Evolutionary conservation across 1,140 invertebrate species (phyloP).

Genomic region (Drosophila kohkoa): DNA sequence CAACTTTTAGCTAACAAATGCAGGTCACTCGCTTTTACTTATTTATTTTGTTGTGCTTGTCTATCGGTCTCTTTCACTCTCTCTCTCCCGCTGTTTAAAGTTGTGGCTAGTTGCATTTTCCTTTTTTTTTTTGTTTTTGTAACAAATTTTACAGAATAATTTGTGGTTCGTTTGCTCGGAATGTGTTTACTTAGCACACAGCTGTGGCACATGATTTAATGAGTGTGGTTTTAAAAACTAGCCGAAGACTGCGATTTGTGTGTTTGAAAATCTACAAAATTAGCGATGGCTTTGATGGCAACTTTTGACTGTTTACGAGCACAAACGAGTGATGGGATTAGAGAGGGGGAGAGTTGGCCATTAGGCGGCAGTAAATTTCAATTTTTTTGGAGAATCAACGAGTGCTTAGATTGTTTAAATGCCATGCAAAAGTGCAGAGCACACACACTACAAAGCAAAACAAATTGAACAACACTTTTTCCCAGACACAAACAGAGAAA

Average conservation of each 20-base stretch:
- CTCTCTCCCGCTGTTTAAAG: conserved; percentile 15
- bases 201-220: conserved; percentile 41
- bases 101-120: conserved; percentile 33
- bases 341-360: not conserved
- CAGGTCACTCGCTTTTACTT: conserved; percentile 62
- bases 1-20: conserved; percentile 72
- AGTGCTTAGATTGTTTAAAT: conserved; percentile 59
- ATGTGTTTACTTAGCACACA: conserved; percentile 28
- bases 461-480: conserved; percentile 68
- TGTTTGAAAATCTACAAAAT: conserved; percentile 7
- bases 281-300: conserved; percentile 15
- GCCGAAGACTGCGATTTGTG: conserved; percentile 21
- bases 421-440: conserved; percentile 44
- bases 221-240: conserved; percentile 35
- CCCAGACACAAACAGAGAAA: conserved; percentile 19
- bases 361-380: conserved; percentile 61
- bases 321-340: not conserved
- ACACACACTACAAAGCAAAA: conserved; percentile 26
- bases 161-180: conserved; percentile 69
- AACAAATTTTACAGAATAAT: conserved; percentile 62
- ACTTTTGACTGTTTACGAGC: not conserved
- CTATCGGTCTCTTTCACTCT: conserved; percentile 13
- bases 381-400: conserved; percentile 47
- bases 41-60: conserved; percentile 63
- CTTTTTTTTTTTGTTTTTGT: not conserved